Conservation (phyloP, 2,888 invertebrate species). For the Craniophora ligustri region DNA sequence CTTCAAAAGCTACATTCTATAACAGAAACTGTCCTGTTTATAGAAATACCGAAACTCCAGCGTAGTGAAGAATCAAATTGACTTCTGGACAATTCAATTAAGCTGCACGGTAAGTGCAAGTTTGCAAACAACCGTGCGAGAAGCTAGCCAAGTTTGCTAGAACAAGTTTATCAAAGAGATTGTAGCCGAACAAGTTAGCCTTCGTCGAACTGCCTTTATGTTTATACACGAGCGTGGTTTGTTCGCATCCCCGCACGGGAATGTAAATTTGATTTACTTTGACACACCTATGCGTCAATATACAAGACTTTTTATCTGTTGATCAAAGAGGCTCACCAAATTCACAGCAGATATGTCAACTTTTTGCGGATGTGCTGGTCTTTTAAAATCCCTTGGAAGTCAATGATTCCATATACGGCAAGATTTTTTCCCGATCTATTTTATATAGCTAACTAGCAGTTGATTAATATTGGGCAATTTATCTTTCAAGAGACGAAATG, state of each 20-base stretch:
- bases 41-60: slow-evolving; percentile 46
- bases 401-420: slow-evolving; percentile 19
- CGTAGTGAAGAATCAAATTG: slow-evolving; percentile 78
- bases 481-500: slow-evolving; percentile 7
- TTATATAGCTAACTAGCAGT: slow-evolving; percentile 7
- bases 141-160: slow-evolving; percentile 72
- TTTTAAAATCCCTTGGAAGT: slow-evolving; percentile 37
- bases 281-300: slow-evolving; percentile 47
- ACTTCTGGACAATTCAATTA: slow-evolving; percentile 86
- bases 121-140: slow-evolving; percentile 81
- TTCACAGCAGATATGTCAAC: slow-evolving; percentile 19
- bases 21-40: slow-evolving; percentile 23
- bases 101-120: slow-evolving; percentile 83
- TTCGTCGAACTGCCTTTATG: slow-evolving; percentile 61
- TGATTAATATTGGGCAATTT: slow-evolving; percentile 19
- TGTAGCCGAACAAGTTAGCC: slow-evolving; percentile 80
- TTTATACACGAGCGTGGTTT: slow-evolving; percentile 49
- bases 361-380: slow-evolving; percentile 31
- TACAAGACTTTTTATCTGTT: slow-evolving; percentile 36
- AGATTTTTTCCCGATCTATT: slow-evolving; percentile 5
- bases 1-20: slow-evolving; percentile 4
- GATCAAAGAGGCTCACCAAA: slow-evolving; percentile 48
- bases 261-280: slow-evolving; percentile 56
- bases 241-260: slow-evolving; percentile 49
- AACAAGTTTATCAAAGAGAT: slow-evolving; percentile 77